Base-by-base conservation (phyloP, 2,113 vertebrate genomes). In the Rana temporaria region DNA sequence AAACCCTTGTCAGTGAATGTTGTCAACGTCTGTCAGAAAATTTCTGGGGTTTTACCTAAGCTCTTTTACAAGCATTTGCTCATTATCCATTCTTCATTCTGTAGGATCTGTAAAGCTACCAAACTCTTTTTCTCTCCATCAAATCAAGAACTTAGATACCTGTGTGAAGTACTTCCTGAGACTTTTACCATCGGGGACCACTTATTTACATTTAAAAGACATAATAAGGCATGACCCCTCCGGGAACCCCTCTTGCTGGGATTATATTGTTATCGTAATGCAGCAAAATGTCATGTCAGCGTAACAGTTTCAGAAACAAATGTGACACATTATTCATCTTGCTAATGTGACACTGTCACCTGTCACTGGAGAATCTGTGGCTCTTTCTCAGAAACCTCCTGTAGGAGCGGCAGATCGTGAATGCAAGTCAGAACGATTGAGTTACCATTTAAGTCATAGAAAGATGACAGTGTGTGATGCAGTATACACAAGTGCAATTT, bases 251-350 rank as follows among this genome's bases (percentile, higher is more conserved):
- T 34, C 34, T 59, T 52, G 63, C 81, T 76, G 72, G 68, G 81
- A 83, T 83, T 76, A 83, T 72, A 76, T 68, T 83, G 81, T 68
- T 83, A 76, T 72, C 81, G 32, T 75, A 76, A 83, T 83, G 63
- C 81, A 75, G 63, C 63, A 68, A 76, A 76, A 76, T 83, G 81
- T 83, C 72, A 83, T 83, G 81, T 83, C 81, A 83, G 63, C 48
- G 81, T 59, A 83, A 83, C 81, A 76, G 63, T 83, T 83, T 83
- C 63, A 30, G 81, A 83, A 83, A 76, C 71, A 83, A 83, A 83
- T 68, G 81, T 83, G 81, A 76, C 81, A 83, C 81, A 83, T 83
- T 83, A 83, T 83, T 83, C 81, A 83, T 83, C 81, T 83, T 83
- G 71, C 63, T 76, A 83, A 83, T 83, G 71, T 76, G 71, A 83